phyloP scores from a whole-genome alignment of 2,888 invertebrate genomes.

The Xiphydria camelus region DNA sequence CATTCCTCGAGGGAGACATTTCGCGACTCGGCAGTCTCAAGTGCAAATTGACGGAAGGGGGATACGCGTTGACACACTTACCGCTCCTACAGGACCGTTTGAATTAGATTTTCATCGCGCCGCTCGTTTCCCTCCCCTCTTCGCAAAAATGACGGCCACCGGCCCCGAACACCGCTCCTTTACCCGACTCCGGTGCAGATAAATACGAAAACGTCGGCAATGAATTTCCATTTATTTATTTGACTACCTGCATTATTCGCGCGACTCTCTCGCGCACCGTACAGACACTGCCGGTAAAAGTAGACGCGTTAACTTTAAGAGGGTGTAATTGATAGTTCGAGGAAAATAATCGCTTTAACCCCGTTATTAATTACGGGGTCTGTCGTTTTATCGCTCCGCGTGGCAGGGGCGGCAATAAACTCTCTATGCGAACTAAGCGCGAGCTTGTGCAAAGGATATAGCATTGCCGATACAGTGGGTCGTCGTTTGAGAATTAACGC shows the following conservation, averaged over 20 bases:
- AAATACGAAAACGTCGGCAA: too few relatives aligned
- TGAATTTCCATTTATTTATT: too few relatives aligned
- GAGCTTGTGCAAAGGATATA: conserved; percentile 9
- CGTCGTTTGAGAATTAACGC: too few relatives aligned
- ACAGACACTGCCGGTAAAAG: too few relatives aligned
- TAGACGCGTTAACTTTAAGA: too few relatives aligned
- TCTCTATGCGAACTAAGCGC: conserved; percentile 21
- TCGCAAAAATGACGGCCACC: neutral
- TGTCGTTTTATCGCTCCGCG: conserved; percentile 18
- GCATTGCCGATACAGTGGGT: too few relatives aligned
- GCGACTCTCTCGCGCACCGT: too few relatives aligned
- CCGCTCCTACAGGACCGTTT: neutral
- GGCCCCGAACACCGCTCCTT: neutral
- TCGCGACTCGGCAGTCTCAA: conserved; percentile 1
- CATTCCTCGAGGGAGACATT: neutral
- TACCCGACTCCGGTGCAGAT: too few relatives aligned
- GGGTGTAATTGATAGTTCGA: too few relatives aligned
- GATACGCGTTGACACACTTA: neutral
- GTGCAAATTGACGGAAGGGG: neutral
- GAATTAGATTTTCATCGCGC: conserved; percentile 6
- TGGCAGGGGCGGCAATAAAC: conserved; percentile 25
- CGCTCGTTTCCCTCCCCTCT: neutral
- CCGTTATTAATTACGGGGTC: conserved; percentile 27
- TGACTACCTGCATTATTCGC: too few relatives aligned
- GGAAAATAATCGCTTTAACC: too few relatives aligned